Evolutionary conservation across 2,888 invertebrate genomes (phyloP).

Genomic region (Macrosiphum euphorbiae): DNA sequence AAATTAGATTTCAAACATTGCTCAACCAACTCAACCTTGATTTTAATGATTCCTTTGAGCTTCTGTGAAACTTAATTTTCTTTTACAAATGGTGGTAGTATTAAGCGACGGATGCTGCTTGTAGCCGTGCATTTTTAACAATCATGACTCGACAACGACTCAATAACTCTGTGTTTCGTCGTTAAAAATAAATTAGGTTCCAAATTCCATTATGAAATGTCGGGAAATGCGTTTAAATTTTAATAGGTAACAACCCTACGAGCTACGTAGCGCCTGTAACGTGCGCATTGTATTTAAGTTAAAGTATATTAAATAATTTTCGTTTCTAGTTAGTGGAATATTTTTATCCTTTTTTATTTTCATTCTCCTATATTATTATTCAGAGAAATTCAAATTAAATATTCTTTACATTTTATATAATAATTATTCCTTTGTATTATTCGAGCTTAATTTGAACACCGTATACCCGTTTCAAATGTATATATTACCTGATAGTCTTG

Average conservation of each 20-base stretch:
- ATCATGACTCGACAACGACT: constrained; percentile 51
- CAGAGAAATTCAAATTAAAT: constrained; percentile 41
- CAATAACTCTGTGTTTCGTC: constrained; percentile 47
- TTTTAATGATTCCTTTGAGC: constrained; percentile 62
- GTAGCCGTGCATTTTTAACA: constrained; percentile 51
- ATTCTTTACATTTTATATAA: constrained; percentile 27
- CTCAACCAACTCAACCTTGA: constrained; percentile 14
- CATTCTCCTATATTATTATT: background rate
- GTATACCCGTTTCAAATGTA: background rate
- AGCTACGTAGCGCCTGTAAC: background rate
- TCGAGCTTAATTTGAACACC: background rate
- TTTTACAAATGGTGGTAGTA: constrained; percentile 52
- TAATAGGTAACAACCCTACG: constrained; percentile 32
- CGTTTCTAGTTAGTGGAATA: constrained; percentile 31
- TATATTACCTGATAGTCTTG: background rate
- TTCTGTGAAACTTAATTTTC: constrained; percentile 55
- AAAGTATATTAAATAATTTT: constrained; percentile 47
- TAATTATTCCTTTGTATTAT: constrained; percentile 17
- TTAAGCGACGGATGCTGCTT: constrained; percentile 27
- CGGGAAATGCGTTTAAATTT: constrained; percentile 54
- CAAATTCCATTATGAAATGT: constrained; percentile 61
- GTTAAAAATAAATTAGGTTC: constrained; percentile 60
- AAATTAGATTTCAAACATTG: constrained; percentile 47
- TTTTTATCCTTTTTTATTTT: background rate
- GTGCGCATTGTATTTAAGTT: constrained; percentile 41